Base-by-base conservation (phyloP, 2,888 invertebrate species). In the Prosapia bicincta region DNA sequence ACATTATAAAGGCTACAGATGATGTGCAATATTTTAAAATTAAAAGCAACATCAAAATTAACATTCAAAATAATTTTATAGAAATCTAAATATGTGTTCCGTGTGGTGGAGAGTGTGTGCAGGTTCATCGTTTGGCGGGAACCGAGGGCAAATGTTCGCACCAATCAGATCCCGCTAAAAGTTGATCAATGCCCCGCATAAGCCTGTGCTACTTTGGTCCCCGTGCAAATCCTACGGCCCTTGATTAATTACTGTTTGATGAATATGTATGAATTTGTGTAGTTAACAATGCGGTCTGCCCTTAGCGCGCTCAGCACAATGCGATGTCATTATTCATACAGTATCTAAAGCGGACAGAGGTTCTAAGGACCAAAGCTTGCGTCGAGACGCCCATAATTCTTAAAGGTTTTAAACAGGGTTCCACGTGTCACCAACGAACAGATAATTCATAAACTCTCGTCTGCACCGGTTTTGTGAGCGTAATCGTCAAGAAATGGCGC, bases 191-290 rank as follows among this genome's bases (percentile, higher is more conserved):
- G 54, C 20, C 54, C 54, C 54, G 54, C 54, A 54, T 54, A 54
- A 54, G 54, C 54, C 30, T 30, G 3, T 20, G 54, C 54, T 3
- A 54, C 20, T 54, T 54, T 54, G 54, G 54, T n/a, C 20, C 72
- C 72, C 23, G 69, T 54, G 74, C 69, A 28, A 69, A 74, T 26
- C 69, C 74, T 73, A 73, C 43, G 67, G 67, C 26, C 73, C 68
- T 69, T 76, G 76, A 76, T 76, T 76, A 76, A 76, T 76, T 76
- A 72, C 76, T 15, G 67, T 74, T 74, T 71, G 76, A 72, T 76
- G 76, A 76, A 76, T 76, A 76, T 76, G 76, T 74, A 76, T 76
- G 76, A 76, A 76, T 65, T 74, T 74, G 38, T 38, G 38, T 38
- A 38, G 38, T 15, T 30, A 38, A 38, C 38, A 38, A 54, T 54